Evolutionary conservation across 2,113 vertebrate species (phyloP).

Genomic region (Gopherus evgoodei): DNA sequence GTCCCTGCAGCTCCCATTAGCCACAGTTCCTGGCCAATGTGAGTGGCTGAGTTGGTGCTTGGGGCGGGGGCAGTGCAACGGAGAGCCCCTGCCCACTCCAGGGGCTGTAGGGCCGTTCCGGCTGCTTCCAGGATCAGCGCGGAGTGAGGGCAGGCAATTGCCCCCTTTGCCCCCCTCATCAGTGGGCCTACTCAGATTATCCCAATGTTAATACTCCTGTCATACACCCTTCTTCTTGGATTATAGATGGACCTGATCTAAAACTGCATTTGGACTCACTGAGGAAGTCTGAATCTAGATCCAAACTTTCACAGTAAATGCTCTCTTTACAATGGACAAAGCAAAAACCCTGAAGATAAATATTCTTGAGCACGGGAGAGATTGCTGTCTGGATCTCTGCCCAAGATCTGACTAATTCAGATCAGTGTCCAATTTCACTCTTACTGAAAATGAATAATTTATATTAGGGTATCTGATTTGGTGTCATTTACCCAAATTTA

Average conservation of each 20-base stretch:
- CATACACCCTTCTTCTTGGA: background rate
- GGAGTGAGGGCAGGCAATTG: no score
- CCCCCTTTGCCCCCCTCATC: no score
- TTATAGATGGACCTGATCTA: background rate
- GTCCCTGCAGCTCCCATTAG: no score
- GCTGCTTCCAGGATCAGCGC: no score
- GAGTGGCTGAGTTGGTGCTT: no score
- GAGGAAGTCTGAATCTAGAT: background rate
- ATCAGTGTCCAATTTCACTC: background rate
- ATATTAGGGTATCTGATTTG: background rate
- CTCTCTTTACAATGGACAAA: constrained; percentile 26
- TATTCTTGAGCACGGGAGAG: constrained; percentile 33
- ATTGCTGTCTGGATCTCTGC: constrained; percentile 31
- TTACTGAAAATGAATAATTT: constrained; percentile 11
- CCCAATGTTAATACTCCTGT: no score
- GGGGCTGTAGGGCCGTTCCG: no score
- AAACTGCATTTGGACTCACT: background rate
- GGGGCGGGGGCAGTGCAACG: no score
- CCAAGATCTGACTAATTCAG: constrained; percentile 1
- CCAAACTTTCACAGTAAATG: background rate
- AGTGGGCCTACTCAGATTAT: no score
- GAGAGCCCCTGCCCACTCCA: no score
- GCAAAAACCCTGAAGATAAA: constrained; percentile 50
- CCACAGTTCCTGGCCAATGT: no score
- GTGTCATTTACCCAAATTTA: background rate